Evolutionary conservation across 2,888 invertebrate genomes (phyloP).

Genomic region (Plagodis pulveraria): DNA sequence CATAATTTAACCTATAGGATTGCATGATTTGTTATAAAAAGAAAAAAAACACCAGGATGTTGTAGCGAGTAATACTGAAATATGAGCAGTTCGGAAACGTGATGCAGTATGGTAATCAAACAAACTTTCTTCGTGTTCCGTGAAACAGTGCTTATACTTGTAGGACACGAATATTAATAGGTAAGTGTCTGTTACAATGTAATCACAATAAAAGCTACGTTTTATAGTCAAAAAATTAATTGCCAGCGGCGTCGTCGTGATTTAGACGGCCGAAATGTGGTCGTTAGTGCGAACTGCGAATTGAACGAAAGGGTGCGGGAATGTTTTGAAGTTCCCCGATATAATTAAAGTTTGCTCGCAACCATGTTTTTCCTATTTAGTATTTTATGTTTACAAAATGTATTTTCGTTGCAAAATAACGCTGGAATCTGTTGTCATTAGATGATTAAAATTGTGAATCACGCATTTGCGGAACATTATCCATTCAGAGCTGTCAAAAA

Average conservation of each 20-base stretch:
- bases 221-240: conserved; percentile 75
- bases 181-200: conserved; percentile 40
- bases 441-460: conserved; percentile 24
- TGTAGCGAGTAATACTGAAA: too few species aligned
- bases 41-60: too few species aligned
- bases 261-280: conserved; percentile 76
- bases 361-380: conserved; percentile 33
- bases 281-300: conserved; percentile 76
- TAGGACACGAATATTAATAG: conserved; percentile 19
- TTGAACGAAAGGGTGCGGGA: conserved; percentile 70
- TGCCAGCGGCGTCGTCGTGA: conserved; percentile 74
- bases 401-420: not conserved
- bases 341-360: conserved; percentile 69
- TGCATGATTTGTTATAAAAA: too few species aligned
- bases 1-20: too few species aligned
- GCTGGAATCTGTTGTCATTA: conserved; percentile 15
- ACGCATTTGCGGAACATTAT: conserved; percentile 19
- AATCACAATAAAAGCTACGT: conserved; percentile 54
- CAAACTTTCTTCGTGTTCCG: not conserved
- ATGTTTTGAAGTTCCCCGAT: conserved; percentile 61
- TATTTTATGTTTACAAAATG: conserved; percentile 16
- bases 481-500: conserved; percentile 42
- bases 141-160: not conserved
- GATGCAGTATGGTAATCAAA: too few species aligned
- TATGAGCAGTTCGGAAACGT: too few species aligned